A percentile compares a stretch with the other conserved stretches of the same genome.
Evolutionary conservation across 2,888 invertebrate genomes (phyloP).

Genomic region (Erynnis tages): DNA sequence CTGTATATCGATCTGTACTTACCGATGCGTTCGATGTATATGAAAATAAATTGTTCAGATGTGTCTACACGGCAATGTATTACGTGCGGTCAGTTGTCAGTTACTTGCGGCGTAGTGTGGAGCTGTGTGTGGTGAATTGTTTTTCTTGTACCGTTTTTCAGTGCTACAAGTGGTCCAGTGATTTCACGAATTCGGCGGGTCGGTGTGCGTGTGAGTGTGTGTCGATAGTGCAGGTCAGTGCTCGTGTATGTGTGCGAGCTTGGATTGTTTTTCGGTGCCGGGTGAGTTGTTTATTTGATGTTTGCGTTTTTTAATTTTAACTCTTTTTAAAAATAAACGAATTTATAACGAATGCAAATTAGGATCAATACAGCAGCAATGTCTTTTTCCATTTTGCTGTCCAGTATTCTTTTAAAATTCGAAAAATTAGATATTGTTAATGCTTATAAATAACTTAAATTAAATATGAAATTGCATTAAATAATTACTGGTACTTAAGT

Average conservation of each 20-base stretch:
- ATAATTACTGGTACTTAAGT: too few relatives aligned
- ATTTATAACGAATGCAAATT: too few relatives aligned
- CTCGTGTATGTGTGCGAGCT: constrained; percentile 42
- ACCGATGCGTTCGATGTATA: constrained; percentile 60
- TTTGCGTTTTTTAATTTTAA: too few relatives aligned
- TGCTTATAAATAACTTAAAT: too few relatives aligned
- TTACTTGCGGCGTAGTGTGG: constrained; percentile 62
- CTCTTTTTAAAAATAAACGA: too few relatives aligned
- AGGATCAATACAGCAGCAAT: too few relatives aligned
- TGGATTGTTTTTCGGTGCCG: constrained; percentile 35
- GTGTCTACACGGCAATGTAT: constrained; percentile 60
- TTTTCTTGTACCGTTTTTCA: constrained; percentile 41
- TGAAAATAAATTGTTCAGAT: constrained; percentile 75
- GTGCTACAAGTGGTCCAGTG: constrained; percentile 64
- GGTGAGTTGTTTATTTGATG: constrained; percentile 10
- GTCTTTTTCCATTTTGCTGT: too few relatives aligned
- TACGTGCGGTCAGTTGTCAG: constrained; percentile 74
- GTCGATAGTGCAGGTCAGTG: constrained; percentile 39
- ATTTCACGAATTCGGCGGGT: constrained; percentile 48
- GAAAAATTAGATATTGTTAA: too few relatives aligned
- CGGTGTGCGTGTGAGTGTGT: constrained; percentile 44
- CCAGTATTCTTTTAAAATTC: too few relatives aligned
- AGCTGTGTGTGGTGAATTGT: constrained; percentile 51
- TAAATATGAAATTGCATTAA: too few relatives aligned
- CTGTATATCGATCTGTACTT: constrained; percentile 37